phyloP scores from a whole-genome alignment of 1,140 invertebrate genomes.

The Drosophila aff. region DNA sequence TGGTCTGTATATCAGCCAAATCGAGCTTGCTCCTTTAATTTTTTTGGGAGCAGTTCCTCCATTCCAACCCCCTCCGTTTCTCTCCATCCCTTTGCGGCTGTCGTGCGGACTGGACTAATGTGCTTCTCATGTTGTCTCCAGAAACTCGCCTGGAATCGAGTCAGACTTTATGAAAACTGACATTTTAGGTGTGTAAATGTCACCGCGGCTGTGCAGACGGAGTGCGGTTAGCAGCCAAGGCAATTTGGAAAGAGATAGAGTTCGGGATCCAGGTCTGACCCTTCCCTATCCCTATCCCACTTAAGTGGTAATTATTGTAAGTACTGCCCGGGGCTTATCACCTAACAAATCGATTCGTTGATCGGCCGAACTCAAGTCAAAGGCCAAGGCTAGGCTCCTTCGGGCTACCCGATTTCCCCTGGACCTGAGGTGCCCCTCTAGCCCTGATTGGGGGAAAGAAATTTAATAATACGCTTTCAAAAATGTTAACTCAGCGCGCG shows the following conservation, averaged over 20 bases:
- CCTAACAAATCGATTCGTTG: slow-evolving; percentile 72
- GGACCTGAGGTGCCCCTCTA: slow-evolving; percentile 1
- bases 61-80: slow-evolving; percentile 9
- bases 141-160: slow-evolving; percentile 47
- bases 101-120: slow-evolving; percentile 69
- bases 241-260: slow-evolving; percentile 14
- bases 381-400: slow-evolving; percentile 27
- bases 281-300: slow-evolving; percentile 39
- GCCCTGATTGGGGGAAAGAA: slow-evolving; percentile 40
- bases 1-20: background rate
- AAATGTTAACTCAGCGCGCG: slow-evolving; percentile 77
- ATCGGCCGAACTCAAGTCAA: slow-evolving; percentile 40
- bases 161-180: slow-evolving; percentile 72
- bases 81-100: slow-evolving; percentile 30
- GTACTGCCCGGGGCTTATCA: slow-evolving; percentile 66
- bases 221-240: slow-evolving; percentile 18
- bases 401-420: slow-evolving; percentile 20
- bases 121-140: slow-evolving; percentile 74
- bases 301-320: slow-evolving; percentile 83
- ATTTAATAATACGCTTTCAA: slow-evolving; percentile 81
- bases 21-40: slow-evolving; percentile 2
- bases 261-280: slow-evolving; percentile 38
- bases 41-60: slow-evolving; percentile 37
- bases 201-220: slow-evolving; percentile 33
- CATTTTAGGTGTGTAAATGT: slow-evolving; percentile 81